Conservation (phyloP, 2,888 invertebrate genomes). For the Clusia tigrina region DNA sequence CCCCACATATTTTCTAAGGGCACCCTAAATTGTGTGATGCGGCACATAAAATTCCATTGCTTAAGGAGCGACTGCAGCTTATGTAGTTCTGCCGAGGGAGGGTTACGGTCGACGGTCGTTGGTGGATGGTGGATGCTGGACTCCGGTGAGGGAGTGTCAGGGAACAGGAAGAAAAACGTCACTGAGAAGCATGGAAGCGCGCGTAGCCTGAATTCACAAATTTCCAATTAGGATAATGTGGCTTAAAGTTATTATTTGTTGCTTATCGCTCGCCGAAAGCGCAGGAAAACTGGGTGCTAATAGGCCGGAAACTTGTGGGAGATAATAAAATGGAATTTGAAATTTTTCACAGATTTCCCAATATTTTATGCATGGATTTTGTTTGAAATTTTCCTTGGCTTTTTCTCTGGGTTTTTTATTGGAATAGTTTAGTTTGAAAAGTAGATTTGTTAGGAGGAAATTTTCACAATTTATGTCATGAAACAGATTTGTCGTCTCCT, state of each 20-base stretch:
- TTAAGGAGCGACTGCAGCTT: not conserved
- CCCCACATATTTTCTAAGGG: not conserved
- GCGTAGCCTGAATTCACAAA: constrained; percentile 5
- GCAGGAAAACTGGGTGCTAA: no score
- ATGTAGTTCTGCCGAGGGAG: not conserved
- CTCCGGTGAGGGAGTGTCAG: not conserved
- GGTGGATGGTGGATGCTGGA: not conserved
- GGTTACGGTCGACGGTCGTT: not conserved
- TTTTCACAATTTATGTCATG: no score
- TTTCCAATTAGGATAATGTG: not conserved
- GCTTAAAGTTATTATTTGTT: not conserved
- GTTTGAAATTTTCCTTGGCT: no score
- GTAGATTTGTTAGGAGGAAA: no score
- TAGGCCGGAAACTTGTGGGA: no score
- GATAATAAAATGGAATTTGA: no score
- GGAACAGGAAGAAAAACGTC: not conserved
- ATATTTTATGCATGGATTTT: no score
- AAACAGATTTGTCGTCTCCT: no score
- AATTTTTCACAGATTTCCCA: no score
- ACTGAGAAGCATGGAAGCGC: not conserved
- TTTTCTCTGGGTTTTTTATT: no score
- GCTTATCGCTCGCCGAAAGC: no score
- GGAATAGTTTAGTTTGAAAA: no score
- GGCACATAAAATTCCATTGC: not conserved
- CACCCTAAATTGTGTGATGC: not conserved